phyloP scores from a whole-genome alignment of 2,113 vertebrate genomes.

The Gnathonemus echidnorhynchus region DNA sequence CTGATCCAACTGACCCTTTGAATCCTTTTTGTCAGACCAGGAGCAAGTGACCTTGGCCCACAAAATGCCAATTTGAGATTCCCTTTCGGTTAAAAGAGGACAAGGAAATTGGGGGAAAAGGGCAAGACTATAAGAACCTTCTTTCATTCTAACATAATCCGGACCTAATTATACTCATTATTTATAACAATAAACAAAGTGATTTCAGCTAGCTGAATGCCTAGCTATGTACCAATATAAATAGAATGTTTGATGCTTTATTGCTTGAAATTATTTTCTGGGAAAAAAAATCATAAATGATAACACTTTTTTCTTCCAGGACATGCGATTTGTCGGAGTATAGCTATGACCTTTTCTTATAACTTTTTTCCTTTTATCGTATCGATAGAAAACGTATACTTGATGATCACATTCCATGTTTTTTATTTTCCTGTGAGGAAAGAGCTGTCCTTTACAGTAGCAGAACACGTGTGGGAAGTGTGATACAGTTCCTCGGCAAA shows the following conservation, averaged over 20 bases:
- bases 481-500: background rate
- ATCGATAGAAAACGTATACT: background rate
- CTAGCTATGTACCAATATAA: background rate
- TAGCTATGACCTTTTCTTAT: background rate
- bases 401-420: background rate
- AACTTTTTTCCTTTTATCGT: background rate
- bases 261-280: background rate
- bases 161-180: background rate
- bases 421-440: background rate
- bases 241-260: background rate
- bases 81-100: background rate
- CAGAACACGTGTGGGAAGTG: background rate
- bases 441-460: background rate
- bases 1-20: background rate
- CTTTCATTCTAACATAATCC: background rate
- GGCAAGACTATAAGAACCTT: background rate
- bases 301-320: background rate
- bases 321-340: background rate
- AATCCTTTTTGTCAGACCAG: background rate
- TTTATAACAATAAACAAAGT: background rate
- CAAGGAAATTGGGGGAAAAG: background rate
- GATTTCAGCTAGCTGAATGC: background rate
- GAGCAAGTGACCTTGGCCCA: background rate
- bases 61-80: background rate
- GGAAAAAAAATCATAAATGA: background rate